Base-by-base conservation (phyloP, 1,140 invertebrate genomes). In the Oreohelix idahoensis region DNA sequence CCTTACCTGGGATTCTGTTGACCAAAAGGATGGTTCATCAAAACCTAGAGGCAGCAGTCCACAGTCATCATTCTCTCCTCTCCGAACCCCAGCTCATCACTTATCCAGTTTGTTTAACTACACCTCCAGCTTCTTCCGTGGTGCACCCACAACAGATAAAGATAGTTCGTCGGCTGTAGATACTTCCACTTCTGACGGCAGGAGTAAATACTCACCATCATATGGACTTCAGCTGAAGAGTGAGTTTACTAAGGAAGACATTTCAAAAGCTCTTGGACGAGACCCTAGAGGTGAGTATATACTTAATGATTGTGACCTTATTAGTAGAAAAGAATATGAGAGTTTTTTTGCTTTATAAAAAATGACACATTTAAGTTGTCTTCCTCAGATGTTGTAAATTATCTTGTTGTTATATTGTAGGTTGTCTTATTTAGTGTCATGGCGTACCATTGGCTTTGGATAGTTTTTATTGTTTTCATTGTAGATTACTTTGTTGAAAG, bases 71-170 rank as follows among this genome's bases (percentile, higher is more conserved):
- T 83, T 80, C 58, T 83, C 77, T 32, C 80, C 80, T 15, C 58
- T 85, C n/a, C 73, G 80, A 15, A 63, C 75, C 4, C 82, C 81
- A 53, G 81, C 78, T 15, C 84, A 85, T 63, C 84, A 85, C 20
- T 15, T 83, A 11, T 80, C 81, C 32, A 75, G 66, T 63, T 35
- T 66, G 8, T 83, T 85, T 58, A 66, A 80, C 81, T 58, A 71
- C 45, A 82, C 70, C 29, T 49, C 70, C 45, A 80, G 42, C 63
- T 79, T 79, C 39, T 69, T 79, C 83, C 42, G 32, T 2, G 49
- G 35, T 8, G 45, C 49, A 10, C 23, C 0, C 20, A 0, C n/a
- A 0, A n/a, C 66, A 26, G 36, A n/a, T 23, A 45, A 73, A 74
- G 8, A 26, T 11, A 35, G 1, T 20, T 29, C 45, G 17, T 36